Evolutionary conservation across 2,888 invertebrate species (phyloP).

Genomic region (Parnassius smintheus): DNA sequence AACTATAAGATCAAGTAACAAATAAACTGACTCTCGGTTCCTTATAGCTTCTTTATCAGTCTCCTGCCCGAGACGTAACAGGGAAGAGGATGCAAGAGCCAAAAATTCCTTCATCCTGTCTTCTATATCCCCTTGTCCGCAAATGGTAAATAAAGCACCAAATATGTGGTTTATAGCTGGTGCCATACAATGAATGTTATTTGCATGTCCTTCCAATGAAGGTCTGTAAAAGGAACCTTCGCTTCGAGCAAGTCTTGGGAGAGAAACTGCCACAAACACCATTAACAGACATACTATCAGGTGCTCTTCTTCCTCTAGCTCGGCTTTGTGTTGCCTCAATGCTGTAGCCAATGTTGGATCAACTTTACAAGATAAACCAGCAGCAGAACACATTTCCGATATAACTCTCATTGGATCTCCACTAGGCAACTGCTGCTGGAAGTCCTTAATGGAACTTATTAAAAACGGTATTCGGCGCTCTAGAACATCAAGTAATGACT

Average conservation of each 20-base stretch:
- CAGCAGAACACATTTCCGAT: constrained; percentile 98
- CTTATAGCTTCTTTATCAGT: constrained; percentile 96
- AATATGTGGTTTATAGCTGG: constrained; percentile 97
- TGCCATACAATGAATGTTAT: constrained; percentile 99
- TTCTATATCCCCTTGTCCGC: constrained; percentile 97
- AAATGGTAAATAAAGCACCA: constrained; percentile 97
- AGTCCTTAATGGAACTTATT: constrained; percentile 96
- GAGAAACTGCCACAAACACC: constrained; percentile 99
- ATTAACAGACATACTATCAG: constrained; percentile 95
- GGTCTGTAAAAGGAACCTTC: constrained; percentile 95
- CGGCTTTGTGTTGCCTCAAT: constrained; percentile 92
- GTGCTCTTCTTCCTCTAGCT: constrained; percentile 95
- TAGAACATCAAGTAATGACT: constrained; percentile 95
- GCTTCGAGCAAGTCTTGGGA: constrained; percentile 95
- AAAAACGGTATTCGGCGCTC: constrained; percentile 97
- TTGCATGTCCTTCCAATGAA: constrained; percentile 95
- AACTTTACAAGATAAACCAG: constrained; percentile 95
- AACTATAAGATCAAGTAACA: constrained; percentile 97
- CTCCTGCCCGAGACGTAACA: constrained; percentile 96
- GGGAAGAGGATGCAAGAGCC: constrained; percentile 95
- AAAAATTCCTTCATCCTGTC: constrained; percentile 98
- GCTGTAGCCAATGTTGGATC: constrained; percentile 97
- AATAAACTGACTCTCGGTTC: constrained; percentile 97
- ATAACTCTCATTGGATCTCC: constrained; percentile 95
- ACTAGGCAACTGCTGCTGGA: constrained; percentile 94